A percentile compares a stretch with the other conserved stretches of the same genome.
Conservation (phyloP, 2,888 invertebrate species). For the Plemyria rubiginata region DNA sequence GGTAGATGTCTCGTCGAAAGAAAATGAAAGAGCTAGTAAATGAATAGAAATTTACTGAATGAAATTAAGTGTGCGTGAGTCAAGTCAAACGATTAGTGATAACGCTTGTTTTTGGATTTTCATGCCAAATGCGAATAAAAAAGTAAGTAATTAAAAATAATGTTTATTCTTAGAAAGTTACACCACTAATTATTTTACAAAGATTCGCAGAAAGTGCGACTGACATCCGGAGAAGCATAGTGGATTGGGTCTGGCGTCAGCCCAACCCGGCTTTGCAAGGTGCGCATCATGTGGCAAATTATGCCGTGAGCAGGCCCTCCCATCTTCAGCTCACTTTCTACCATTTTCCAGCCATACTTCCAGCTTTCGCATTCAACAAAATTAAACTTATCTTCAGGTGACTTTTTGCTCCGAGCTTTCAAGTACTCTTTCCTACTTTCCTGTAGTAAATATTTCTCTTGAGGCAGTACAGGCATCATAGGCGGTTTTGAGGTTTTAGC, state of each 20-base stretch:
- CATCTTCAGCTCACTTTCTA: constrained; percentile 36
- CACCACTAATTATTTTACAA: not conserved
- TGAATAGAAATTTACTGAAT: constrained; percentile 27
- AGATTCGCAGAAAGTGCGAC: constrained; percentile 9
- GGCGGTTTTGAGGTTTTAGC: constrained; percentile 10
- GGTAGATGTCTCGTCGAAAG: constrained; percentile 32
- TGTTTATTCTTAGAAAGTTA: constrained; percentile 20
- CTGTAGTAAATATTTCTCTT: constrained; percentile 26
- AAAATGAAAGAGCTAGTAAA: constrained; percentile 43
- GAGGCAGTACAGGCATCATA: constrained; percentile 12
- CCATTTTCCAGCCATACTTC: constrained; percentile 44
- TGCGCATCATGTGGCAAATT: constrained; percentile 20
- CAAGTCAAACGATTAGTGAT: constrained; percentile 4
- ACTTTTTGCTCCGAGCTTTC: constrained; percentile 32
- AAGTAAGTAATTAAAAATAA: constrained; percentile 16
- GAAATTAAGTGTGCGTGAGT: not conserved
- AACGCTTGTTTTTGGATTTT: constrained; percentile 1
- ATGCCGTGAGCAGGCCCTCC: constrained; percentile 30
- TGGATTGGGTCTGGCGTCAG: constrained; percentile 37
- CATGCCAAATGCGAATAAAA: constrained; percentile 7
- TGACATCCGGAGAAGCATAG: constrained; percentile 27
- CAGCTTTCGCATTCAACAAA: constrained; percentile 43
- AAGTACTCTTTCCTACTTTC: constrained; percentile 37
- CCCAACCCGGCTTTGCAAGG: constrained; percentile 29
- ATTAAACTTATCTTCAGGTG: constrained; percentile 44